These are phyloP conservation scores for Cossypha polioptera DNA, from an alignment of 2,797 vertebrate genomes.

Conservation along the genomic window DNA sequence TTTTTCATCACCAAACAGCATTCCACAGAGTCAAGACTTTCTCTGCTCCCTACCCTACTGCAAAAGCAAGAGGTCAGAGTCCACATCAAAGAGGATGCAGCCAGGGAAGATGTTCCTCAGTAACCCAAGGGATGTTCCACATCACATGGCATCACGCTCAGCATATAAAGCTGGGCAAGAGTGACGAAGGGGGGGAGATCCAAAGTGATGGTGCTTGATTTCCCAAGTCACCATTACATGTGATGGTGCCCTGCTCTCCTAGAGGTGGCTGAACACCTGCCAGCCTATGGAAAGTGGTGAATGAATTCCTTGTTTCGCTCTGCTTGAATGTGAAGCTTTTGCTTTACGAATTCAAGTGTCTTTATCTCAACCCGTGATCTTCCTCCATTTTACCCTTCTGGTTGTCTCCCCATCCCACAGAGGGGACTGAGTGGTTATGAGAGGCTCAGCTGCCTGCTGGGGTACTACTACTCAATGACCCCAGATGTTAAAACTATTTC, in stretches of 20 bases:
- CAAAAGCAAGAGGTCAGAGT: neutral
- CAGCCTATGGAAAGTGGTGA: neutral
- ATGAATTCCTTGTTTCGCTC: neutral
- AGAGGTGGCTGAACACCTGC: neutral
- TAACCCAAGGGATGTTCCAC: neutral
- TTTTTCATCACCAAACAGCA: neutral
- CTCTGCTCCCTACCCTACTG: neutral
- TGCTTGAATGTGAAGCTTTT: rapidly evolving
- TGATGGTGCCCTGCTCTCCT: neutral
- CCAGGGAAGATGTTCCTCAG: neutral
- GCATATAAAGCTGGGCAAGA: neutral
- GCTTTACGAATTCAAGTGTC: neutral
- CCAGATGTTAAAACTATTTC: neutral
- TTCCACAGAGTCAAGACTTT: neutral
- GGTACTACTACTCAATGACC: neutral
- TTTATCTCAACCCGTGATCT: rapidly evolving
- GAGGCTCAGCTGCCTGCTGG: neutral
- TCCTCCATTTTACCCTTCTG: neutral
- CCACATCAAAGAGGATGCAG: neutral
- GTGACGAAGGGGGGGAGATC: rapidly evolving
- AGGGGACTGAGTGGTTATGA: neutral
- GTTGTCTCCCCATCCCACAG: neutral
- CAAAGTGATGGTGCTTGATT: neutral
- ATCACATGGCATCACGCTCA: rapidly evolving
- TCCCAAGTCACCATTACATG: rapidly evolving